phyloP scores from a whole-genome alignment of 2,888 invertebrate genomes.

The Hypercompe scribonia region DNA sequence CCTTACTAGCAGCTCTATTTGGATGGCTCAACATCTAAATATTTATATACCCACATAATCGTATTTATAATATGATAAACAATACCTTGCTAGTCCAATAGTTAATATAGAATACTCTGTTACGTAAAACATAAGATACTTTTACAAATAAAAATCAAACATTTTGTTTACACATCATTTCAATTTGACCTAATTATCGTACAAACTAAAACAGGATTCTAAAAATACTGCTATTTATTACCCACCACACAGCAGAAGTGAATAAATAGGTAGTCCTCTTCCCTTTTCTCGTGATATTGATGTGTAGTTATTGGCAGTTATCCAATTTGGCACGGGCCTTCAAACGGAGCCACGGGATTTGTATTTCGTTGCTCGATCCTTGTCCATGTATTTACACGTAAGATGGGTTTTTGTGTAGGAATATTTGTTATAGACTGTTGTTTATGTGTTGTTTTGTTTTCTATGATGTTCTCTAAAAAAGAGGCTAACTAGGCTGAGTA shows the following conservation, averaged over 20 bases:
- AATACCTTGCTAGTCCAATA: neutral
- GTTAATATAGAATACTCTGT: neutral
- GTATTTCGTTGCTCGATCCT: conserved; percentile 29
- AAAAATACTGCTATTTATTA: conserved; percentile 44
- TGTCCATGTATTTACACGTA: conserved; percentile 18
- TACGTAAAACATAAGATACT: neutral
- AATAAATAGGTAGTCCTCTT: conserved; percentile 42
- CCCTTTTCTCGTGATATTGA: conserved; percentile 54
- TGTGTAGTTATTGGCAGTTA: conserved; percentile 62
- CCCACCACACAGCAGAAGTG: conserved; percentile 40
- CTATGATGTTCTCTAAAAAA: too few species aligned
- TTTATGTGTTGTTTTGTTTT: conserved; percentile 24
- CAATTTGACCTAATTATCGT: conserved; percentile 21
- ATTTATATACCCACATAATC: neutral
- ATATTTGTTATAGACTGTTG: conserved; percentile 28
- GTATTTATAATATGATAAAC: neutral
- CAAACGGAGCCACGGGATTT: conserved; percentile 39
- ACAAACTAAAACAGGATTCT: conserved; percentile 32
- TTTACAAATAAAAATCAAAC: neutral
- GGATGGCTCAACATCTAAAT: neutral
- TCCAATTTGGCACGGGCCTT: conserved; percentile 70
- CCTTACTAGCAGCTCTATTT: neutral
- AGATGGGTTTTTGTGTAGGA: conserved; percentile 19
- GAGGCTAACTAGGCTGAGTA: too few species aligned
- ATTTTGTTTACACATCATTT: neutral